A percentile compares a stretch with the other conserved stretches of the same genome.
phyloP scores from a whole-genome alignment of 2,888 invertebrate genomes.

The Lycophotia porphyrea region DNA sequence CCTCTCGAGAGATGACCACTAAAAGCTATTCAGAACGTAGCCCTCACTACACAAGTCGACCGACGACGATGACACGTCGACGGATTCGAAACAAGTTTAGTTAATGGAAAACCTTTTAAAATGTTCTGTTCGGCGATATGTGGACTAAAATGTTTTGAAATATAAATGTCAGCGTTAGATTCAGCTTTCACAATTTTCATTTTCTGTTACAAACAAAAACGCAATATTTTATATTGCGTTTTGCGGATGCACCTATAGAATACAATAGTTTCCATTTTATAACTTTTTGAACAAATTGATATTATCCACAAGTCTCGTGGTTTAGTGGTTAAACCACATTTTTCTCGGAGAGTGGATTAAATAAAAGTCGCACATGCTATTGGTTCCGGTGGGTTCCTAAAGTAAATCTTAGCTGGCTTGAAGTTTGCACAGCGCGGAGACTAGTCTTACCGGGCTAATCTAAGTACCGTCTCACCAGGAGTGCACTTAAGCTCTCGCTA shows the following conservation, averaged over 20 bases:
- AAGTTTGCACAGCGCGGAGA: conserved; percentile 63
- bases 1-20: conserved; percentile 56
- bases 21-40: conserved; percentile 61
- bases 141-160: conserved; percentile 34
- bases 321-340: conserved; percentile 18
- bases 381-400: conserved; percentile 47
- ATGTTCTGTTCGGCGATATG: conserved; percentile 23
- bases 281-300: conserved; percentile 23
- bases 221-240: conserved; percentile 2
- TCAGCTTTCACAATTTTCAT: conserved; percentile 18
- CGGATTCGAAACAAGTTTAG: conserved; percentile 50
- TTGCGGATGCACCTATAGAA: neutral
- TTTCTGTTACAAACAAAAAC: conserved; percentile 6
- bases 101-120: conserved; percentile 40
- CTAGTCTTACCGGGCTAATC: conserved; percentile 69
- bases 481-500: conserved; percentile 70
- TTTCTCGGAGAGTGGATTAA: conserved; percentile 48
- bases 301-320: conserved; percentile 9
- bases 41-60: conserved; percentile 29
- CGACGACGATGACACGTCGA: conserved; percentile 33
- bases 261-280: neutral
- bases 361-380: conserved; percentile 38
- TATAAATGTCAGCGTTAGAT: conserved; percentile 24
- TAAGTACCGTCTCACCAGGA: conserved; percentile 65
- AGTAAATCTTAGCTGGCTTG: conserved; percentile 56